A percentile compares a stretch with the other conserved stretches of the same genome.
Evolutionary conservation across 2,797 vertebrate species (phyloP).

Genomic region (Ammospiza maritima): DNA sequence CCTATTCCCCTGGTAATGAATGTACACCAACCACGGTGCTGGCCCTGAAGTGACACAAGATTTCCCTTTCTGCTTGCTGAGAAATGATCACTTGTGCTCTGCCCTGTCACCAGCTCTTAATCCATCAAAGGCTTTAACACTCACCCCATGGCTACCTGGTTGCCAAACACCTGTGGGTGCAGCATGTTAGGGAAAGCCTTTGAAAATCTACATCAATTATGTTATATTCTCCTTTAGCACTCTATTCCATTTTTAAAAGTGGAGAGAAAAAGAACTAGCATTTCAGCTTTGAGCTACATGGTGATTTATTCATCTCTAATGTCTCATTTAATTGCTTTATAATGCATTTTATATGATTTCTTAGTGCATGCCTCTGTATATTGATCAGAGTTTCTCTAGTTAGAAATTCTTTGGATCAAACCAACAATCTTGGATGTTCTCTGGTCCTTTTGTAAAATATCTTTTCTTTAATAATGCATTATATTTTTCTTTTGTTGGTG

Average conservation of each 20-base stretch:
- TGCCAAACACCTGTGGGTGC: not conserved
- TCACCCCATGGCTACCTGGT: not conserved
- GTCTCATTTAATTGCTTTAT: not conserved
- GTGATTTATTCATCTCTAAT: not conserved
- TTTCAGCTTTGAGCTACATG: not conserved
- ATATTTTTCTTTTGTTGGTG: not conserved
- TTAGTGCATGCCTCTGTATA: not conserved
- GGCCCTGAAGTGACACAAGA: not conserved
- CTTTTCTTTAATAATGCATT: not conserved
- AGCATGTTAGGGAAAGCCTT: not conserved
- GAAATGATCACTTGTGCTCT: not conserved
- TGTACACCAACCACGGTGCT: not conserved
- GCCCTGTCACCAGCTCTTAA: constrained; percentile 1
- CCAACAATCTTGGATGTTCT: not conserved
- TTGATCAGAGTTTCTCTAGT: not conserved
- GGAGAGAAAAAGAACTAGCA: not conserved
- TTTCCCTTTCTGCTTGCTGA: not conserved
- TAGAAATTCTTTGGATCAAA: not conserved
- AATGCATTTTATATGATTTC: not conserved
- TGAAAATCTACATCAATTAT: not conserved
- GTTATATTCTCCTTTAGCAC: not conserved
- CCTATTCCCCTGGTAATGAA: not conserved
- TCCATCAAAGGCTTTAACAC: not conserved
- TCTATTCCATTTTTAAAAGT: not conserved
- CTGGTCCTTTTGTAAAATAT: not conserved